Evolutionary conservation across 2,888 invertebrate genomes (phyloP).

Genomic region (Tetranychus piercei): DNA sequence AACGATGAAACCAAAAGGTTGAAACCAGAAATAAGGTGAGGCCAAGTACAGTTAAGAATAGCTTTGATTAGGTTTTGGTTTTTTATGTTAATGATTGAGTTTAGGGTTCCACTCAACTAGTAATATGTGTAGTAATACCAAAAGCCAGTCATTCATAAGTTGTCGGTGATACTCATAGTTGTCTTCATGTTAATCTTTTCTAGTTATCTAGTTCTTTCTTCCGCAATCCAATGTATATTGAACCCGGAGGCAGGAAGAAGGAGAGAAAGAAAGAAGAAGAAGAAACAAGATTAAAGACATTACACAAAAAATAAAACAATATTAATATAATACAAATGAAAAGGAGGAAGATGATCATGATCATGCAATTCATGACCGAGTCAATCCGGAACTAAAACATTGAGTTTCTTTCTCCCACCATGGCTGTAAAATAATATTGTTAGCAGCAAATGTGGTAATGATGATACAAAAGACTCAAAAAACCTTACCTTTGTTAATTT

Average conservation of each 20-base stretch:
- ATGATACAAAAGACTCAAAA: neutral
- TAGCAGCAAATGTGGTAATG: neutral
- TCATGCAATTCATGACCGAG: neutral
- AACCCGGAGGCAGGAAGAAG: neutral
- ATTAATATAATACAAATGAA: no score
- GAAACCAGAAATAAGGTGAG: neutral
- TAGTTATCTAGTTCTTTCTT: neutral
- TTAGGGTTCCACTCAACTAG: no score
- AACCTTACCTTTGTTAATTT: no score
- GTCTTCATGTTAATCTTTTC: neutral
- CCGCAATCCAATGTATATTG: neutral
- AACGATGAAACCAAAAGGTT: neutral
- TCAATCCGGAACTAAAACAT: neutral
- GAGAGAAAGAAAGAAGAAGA: no score
- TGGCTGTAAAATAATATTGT: neutral
- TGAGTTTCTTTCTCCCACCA: neutral
- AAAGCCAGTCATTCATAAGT: no score
- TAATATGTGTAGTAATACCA: no score
- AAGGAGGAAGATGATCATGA: neutral
- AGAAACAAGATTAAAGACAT: no score
- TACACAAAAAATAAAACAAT: no score
- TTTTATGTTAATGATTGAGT: neutral
- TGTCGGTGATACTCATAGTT: neutral
- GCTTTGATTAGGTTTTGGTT: neutral
- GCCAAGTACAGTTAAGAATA: neutral